These are phyloP conservation scores for Syngnathus scovelli DNA, from an alignment of 2,113 vertebrate genomes.

Conservation along the genomic window DNA sequence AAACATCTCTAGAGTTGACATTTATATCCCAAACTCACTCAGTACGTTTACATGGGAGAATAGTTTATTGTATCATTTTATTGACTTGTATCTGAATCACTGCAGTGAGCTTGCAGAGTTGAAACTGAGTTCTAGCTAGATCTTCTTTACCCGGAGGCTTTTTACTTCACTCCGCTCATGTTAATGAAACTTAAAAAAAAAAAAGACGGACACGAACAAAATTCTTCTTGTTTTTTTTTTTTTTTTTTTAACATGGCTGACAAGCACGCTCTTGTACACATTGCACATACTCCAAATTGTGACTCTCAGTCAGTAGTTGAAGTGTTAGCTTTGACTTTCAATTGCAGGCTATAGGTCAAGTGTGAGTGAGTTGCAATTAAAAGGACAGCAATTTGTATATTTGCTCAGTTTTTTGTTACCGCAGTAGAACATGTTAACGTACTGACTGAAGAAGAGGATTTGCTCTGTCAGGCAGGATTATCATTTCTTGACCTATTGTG, in stretches of 20 bases:
- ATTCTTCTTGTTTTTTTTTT: background rate
- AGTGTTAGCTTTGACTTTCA: background rate
- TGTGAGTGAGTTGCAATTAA: background rate
- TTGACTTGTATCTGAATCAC: background rate
- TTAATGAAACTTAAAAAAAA: background rate
- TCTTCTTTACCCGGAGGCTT: background rate
- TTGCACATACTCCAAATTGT: background rate
- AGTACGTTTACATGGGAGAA: background rate
- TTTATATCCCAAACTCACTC: background rate
- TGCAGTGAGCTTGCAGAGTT: background rate
- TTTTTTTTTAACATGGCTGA: background rate
- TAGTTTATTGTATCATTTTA: background rate
- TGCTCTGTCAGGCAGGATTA: conserved; percentile 8
- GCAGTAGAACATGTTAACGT: conserved; percentile 6
- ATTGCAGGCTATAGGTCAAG: background rate
- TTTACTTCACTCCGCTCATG: background rate
- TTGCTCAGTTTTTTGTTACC: background rate
- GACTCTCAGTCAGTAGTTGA: background rate
- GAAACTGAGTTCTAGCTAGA: background rate
- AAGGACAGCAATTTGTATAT: background rate
- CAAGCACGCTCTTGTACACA: background rate
- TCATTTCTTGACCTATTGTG: conserved; percentile 37
- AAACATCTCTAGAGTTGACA: conserved; percentile 2
- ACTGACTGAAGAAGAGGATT: conserved; percentile 17
- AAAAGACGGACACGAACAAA: background rate